Percentiles rank a stretch among this genome's conserved stretches.
Conservation (phyloP, 53 echinoderm and acorn worm species). For the Antedon mediterranea region DNA sequence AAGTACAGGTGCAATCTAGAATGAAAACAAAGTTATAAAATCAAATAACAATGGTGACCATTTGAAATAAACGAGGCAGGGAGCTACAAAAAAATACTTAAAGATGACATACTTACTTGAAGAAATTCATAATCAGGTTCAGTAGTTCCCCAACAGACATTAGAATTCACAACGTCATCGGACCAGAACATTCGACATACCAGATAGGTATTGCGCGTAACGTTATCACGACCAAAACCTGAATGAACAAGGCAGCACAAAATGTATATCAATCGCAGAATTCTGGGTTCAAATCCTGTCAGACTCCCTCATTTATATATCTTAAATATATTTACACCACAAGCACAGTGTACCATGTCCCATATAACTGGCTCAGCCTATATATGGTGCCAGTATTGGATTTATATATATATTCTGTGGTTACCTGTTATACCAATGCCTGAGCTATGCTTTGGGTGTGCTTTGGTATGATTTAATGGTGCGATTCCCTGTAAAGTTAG, state of each 20-base stretch:
- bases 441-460: conserved; percentile 7
- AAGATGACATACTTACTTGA: conserved; percentile 35
- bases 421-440: conserved; percentile 21
- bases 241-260: conserved; percentile 6
- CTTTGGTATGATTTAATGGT: conserved; percentile 15
- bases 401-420: background rate
- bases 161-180: conserved; percentile 82
- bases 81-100: no score
- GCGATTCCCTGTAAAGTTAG: conserved; percentile 40
- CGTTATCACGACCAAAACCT: conserved; percentile 46
- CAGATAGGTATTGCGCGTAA: conserved; percentile 70
- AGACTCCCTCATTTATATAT: no score
- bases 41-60: background rate
- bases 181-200: conserved; percentile 94
- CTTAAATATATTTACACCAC: no score
- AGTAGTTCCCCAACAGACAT: conserved; percentile 90
- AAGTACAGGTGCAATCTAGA: conserved; percentile 77
- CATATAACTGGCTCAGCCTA: no score
- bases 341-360: no score
- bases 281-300: no score
- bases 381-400: no score
- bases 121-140: conserved; percentile 77
- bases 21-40: background rate
- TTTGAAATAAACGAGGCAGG: no score
- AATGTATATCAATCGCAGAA: no score